Evolutionary conservation across 2,888 invertebrate genomes (phyloP), one percentile per base, ranked within the genome.

Genomic region (Blera fallax): DNA sequence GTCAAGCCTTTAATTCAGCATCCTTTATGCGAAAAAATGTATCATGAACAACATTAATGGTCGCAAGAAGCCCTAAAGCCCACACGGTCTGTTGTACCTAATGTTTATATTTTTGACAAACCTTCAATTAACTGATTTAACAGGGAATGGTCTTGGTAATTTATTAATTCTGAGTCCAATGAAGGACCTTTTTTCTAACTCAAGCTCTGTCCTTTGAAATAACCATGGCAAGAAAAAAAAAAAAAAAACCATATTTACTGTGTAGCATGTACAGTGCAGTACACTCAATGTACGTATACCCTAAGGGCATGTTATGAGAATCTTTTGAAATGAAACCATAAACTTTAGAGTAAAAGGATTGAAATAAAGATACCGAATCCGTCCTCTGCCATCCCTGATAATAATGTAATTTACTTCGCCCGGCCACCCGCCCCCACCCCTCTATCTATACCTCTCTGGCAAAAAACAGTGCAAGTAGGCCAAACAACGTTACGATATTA

Each of bases 281-380:
- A 21, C 48, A 18, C 40, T 43, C 18, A 45, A 50, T 37, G 50
- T 37, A 45, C 72, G 21, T 62, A 65, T 56, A 69, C 56, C 67
- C 73, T 14, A 48, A 58, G 64, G 69, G n/a, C 69, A 79, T 64
- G 69, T 58, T 79, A 79, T 79, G 29, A 18, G 79, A 70, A 84
- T 84, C 84, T 84, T 64, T 70, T 78, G 56, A 84, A 79, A 84
- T 84, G 79, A 84, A 84, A 84, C 74, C 84, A 84, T 84, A 84
- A 84, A 84, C 84, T 84, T 84, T 79, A 79, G 74, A 84, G 84
- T 48, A 79, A 84, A 84, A 84, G 84, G 84, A 84, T 84, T 84
- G 84, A 84, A 84, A 84, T 84, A 84, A 84, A 84, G 84, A 84
- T 84, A 77, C 72, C 52, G 64, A 40, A 58, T 64, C 43, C 60